These are phyloP conservation scores for Tapirus indicus DNA, from an alignment of 2,797 vertebrate genomes.

Conservation along the genomic window DNA sequence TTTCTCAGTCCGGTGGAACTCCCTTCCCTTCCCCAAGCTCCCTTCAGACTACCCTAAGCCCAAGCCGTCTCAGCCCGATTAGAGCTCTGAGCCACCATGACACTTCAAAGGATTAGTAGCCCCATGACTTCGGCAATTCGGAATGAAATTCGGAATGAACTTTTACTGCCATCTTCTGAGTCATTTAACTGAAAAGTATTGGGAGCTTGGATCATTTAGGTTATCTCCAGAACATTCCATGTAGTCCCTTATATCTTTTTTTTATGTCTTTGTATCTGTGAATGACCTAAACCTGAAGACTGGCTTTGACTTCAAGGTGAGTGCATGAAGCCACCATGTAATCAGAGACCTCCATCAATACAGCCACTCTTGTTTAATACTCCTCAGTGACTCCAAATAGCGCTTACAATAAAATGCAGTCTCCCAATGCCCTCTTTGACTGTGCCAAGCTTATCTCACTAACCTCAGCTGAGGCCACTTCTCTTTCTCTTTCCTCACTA, in stretches of 20 bases:
- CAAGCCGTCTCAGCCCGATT: not conserved
- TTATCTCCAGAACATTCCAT: not conserved
- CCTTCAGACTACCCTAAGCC: not conserved
- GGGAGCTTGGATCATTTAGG: not conserved
- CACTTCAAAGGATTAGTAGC: not conserved
- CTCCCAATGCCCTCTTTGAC: not conserved
- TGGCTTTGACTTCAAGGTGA: conserved; percentile 14
- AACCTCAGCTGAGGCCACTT: not conserved
- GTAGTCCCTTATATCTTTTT: not conserved
- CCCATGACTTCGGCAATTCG: not conserved
- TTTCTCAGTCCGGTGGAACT: not conserved
- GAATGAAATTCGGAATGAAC: not conserved
- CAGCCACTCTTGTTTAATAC: not conserved
- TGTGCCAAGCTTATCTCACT: not conserved
- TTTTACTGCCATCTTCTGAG: not conserved
- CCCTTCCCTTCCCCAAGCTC: not conserved
- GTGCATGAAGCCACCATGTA: not conserved
- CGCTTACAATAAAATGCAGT: not conserved
- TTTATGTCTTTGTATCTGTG: not conserved
- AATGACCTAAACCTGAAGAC: not conserved
- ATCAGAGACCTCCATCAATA: not conserved
- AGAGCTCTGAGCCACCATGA: not conserved
- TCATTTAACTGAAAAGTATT: conserved; percentile 5
- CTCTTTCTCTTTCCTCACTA: not conserved
- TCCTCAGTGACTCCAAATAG: not conserved